Evolutionary conservation across 2,797 vertebrate genomes (phyloP), one percentile per base, ranked within the genome.

Genomic region (Intellagama lesueurii): DNA sequence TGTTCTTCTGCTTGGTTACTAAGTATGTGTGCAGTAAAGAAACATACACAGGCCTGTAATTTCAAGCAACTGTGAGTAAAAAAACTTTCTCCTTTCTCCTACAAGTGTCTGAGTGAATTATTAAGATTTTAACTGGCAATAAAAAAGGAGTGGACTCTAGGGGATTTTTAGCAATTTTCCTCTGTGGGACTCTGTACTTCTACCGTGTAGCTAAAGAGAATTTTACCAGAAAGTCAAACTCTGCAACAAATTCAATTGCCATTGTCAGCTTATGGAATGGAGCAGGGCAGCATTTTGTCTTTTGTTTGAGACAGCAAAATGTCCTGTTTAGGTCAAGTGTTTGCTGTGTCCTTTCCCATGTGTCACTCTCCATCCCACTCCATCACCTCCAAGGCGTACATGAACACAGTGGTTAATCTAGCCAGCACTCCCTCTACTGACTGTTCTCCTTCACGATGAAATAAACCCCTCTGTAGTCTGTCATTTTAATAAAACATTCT

Each of bases 371-470:
- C 0, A 76, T 44, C 60, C 66, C 6, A 19, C 40, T 76, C 5
- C 87, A 83, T 89, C 91, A 92, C 84, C 49, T 81, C 8, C 8
- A 7, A 73, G 88, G 77, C 90, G 81, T 0, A 0, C 0, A 0
- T 0, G 1, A 81, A 9, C 1, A 1, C 66, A 72, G 40, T 66
- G 26, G 19, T 0, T 0, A 56, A 64, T 66, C 84, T 7, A 78
- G 75, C 84, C 91, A 94, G 87, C 77, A 80, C 80, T 81, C 52
- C 85, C 86, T 24, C 56, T 91, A 87, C 88, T 85, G 26, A 76
- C 91, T 90, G 75, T 44, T 92, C 19, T 90, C 52, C 66, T 90
- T 86, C 82, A 2, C 0, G 86, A 89, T 87, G 6, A 0, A 0
- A 80, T 1, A 70, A 22, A 81, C 86, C 64, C 91, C 88, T 91